Evolutionary conservation across 2,888 invertebrate species (phyloP).

Genomic region (Asteroscopus sphinx): DNA sequence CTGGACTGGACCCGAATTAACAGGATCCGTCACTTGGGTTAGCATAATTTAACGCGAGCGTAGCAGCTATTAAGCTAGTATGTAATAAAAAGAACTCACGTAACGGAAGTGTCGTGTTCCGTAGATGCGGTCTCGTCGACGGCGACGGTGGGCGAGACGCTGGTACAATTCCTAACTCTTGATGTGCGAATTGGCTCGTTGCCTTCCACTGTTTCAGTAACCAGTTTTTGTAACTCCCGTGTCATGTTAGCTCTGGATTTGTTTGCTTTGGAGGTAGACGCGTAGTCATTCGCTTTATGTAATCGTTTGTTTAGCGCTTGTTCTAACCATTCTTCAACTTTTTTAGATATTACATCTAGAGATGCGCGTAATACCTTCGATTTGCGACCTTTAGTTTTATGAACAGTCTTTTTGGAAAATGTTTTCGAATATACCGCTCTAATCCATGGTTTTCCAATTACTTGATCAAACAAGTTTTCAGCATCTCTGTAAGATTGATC

Average conservation of each 20-base stretch:
- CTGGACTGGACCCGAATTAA: no score
- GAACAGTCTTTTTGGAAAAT: constrained; percentile 55
- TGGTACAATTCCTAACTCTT: constrained; percentile 60
- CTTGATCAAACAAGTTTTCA: constrained; percentile 70
- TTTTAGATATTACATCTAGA: constrained; percentile 61
- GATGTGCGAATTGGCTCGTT: constrained; percentile 58
- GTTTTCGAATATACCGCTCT: constrained; percentile 76
- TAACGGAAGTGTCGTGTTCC: neutral
- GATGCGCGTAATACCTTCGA: constrained; percentile 68
- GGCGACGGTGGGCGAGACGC: constrained; percentile 76
- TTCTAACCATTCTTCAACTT: constrained; percentile 76
- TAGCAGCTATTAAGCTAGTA: no score
- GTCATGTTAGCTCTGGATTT: constrained; percentile 41
- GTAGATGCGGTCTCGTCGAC: neutral
- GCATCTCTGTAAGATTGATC: constrained; percentile 50
- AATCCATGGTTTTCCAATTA: constrained; percentile 70
- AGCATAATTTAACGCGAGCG: no score
- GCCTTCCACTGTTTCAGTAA: constrained; percentile 72
- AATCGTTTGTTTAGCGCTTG: constrained; percentile 65
- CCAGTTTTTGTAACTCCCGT: constrained; percentile 68
- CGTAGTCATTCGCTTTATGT: constrained; percentile 45
- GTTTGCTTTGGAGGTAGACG: constrained; percentile 54
- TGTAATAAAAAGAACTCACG: constrained; percentile 2
- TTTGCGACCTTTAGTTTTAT: constrained; percentile 52
- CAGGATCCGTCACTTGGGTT: no score